These are phyloP conservation scores for Amphilophus citrinellus DNA, from an alignment of 2,113 vertebrate species.

Conservation along the genomic window DNA sequence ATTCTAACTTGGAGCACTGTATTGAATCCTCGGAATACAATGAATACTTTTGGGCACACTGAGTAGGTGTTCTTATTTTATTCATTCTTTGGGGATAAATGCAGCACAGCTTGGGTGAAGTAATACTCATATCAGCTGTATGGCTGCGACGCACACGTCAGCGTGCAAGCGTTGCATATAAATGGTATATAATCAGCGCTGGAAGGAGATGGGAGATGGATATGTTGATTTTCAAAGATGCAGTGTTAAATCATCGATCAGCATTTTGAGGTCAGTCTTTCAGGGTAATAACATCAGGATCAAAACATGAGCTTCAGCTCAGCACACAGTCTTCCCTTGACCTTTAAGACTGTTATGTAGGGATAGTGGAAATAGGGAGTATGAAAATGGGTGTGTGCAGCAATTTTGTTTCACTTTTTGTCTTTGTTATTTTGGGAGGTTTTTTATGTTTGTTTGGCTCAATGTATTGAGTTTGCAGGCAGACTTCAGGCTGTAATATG, in stretches of 20 bases:
- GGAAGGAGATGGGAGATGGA: background rate
- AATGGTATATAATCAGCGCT: background rate
- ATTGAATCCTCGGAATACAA: conserved; percentile 39
- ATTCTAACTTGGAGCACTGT: conserved; percentile 29
- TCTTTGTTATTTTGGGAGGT: background rate
- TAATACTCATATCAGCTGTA: conserved; percentile 13
- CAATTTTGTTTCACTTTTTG: background rate
- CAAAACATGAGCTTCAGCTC: conserved; percentile 7
- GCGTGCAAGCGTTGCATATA: background rate
- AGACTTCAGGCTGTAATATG: background rate
- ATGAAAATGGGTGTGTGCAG: background rate
- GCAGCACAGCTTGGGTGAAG: background rate
- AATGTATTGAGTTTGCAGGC: background rate
- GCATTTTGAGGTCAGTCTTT: background rate
- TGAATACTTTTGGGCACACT: conserved; percentile 21
- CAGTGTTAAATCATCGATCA: conserved; percentile 8
- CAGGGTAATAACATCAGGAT: conserved; percentile 7
- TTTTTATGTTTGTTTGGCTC: background rate
- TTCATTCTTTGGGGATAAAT: conserved; percentile 14
- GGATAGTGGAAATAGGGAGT: background rate
- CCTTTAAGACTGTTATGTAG: conserved; percentile 11
- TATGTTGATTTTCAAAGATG: conserved; percentile 7
- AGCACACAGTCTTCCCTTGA: background rate
- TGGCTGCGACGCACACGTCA: background rate
- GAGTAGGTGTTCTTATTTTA: conserved; percentile 40